These are phyloP conservation scores for Schizopygopsis pylzovi DNA, from an alignment of 2,797 vertebrate species.

Conservation along the genomic window DNA sequence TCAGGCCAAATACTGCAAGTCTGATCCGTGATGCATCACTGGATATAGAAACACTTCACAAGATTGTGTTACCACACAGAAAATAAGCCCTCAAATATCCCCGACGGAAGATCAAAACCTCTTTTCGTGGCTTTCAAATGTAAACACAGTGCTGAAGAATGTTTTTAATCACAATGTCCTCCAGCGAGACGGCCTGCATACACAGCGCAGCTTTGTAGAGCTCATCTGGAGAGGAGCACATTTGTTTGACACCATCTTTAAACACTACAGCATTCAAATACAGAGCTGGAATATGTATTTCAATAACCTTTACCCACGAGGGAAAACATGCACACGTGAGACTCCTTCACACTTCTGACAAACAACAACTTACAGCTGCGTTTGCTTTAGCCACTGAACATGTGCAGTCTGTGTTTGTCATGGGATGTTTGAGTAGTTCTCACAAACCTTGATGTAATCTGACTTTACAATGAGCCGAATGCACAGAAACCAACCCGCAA, in stretches of 20 bases:
- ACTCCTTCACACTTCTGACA: background rate
- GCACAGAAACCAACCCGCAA: background rate
- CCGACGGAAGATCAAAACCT: conserved; percentile 31
- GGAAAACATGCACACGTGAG: background rate
- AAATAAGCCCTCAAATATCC: conserved; percentile 43
- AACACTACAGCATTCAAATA: conserved; percentile 21
- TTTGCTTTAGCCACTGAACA: conserved; percentile 3
- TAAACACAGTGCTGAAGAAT: conserved; percentile 46
- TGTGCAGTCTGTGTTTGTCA: background rate
- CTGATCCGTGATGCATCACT: background rate
- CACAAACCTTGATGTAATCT: conserved; percentile 10
- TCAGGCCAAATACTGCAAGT: background rate
- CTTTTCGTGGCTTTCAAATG: conserved; percentile 47
- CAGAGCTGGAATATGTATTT: conserved; percentile 26
- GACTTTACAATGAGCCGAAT: background rate
- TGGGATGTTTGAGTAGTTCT: background rate
- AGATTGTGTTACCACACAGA: conserved; percentile 23
- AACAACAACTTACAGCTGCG: background rate
- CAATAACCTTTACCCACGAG: conserved; percentile 31
- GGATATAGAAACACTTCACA: conserved; percentile 13
- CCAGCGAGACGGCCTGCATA: conserved; percentile 49
- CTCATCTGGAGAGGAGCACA: conserved; percentile 51
- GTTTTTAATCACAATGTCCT: conserved; percentile 61
- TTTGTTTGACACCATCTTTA: conserved; percentile 26
- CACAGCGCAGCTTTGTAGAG: conserved; percentile 43